Base-by-base conservation (phyloP, 2,888 invertebrate species). In the Patella pellucida region DNA sequence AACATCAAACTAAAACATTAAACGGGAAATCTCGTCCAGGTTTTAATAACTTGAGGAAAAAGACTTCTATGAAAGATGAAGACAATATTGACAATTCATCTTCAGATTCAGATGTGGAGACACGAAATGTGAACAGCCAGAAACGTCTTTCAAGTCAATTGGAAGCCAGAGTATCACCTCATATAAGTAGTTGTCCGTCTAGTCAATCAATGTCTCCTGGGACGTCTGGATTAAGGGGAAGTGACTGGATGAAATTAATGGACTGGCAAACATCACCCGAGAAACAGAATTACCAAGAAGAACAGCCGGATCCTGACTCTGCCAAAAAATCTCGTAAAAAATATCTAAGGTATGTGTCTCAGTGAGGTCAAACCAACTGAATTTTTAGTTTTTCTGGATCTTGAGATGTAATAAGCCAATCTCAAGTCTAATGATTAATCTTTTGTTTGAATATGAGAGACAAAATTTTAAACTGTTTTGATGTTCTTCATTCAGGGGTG, bases 401-500 rank as follows among this genome's bases (percentile, higher is more conserved):
- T 41, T 41, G 9, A 41, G 41, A 41, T 9, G 9, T 4, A 31
- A 31, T 5, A 31, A 31, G 31, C 31, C 31, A 31, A n/a, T n/a
- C 31, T 19, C 19, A 15, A 23, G n/a, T 15, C 16, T 15, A 69
- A 16, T 23, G 16, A 27, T 5, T 69, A 23, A 23, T 23, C 16
- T 11, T 7, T 41, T 41, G 41, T 41, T 41, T 41, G 41, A 41
- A 41, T 41, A 41, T 23, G 16, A 23, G 69, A 69, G 27, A 23
- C 69, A 15, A 31, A 9, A 69, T 7, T 69, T 69, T 19, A 5
- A 23, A 69, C 31, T 31, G 9, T 31, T 50, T 73, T 41, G 9
- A 19, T 56, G 56, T 1, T 19, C 16, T 70, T 54, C 51, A 78
- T 74, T 14, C 76, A 87, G 87, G 56, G 84, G 84, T 72, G 85